These are phyloP conservation scores for Caenorhabditis parvicauda DNA, from an alignment of 2,888 invertebrate species.

Conservation along the genomic window DNA sequence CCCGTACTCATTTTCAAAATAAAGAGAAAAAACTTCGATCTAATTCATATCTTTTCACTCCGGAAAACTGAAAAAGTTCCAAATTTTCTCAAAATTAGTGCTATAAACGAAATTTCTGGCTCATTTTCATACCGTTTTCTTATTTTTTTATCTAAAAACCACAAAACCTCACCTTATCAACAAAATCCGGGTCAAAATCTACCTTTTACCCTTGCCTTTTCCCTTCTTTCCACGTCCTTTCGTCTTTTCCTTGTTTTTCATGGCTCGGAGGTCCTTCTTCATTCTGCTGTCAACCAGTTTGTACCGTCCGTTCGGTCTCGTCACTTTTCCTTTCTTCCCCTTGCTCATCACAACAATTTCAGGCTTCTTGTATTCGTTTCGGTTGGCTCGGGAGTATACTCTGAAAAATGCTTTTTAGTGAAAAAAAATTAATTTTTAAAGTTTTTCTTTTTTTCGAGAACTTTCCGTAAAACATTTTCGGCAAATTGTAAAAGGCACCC, in stretches of 20 bases:
- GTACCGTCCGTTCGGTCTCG: constrained; percentile 55
- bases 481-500: too few relatives aligned
- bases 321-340: constrained; percentile 50
- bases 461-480: background rate
- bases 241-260: constrained; percentile 39
- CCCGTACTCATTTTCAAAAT: too few relatives aligned
- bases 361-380: constrained; percentile 78
- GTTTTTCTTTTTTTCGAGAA: background rate
- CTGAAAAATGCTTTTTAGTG: constrained; percentile 67
- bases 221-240: constrained; percentile 36
- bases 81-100: too few relatives aligned
- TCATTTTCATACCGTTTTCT: too few relatives aligned
- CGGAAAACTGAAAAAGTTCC: too few relatives aligned
- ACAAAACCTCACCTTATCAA: too few relatives aligned
- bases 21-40: too few relatives aligned
- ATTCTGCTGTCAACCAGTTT: constrained; percentile 47
- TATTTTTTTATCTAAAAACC: too few relatives aligned
- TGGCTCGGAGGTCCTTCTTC: constrained; percentile 40
- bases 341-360: constrained; percentile 93
- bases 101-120: too few relatives aligned
- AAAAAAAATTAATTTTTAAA: background rate
- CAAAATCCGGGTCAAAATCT: background rate
- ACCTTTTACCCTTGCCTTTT: constrained; percentile 4
- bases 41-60: too few relatives aligned
- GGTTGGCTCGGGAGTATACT: constrained; percentile 74